Conservation (phyloP, 2,888 invertebrate species). For the Heteropelma amictum region DNA sequence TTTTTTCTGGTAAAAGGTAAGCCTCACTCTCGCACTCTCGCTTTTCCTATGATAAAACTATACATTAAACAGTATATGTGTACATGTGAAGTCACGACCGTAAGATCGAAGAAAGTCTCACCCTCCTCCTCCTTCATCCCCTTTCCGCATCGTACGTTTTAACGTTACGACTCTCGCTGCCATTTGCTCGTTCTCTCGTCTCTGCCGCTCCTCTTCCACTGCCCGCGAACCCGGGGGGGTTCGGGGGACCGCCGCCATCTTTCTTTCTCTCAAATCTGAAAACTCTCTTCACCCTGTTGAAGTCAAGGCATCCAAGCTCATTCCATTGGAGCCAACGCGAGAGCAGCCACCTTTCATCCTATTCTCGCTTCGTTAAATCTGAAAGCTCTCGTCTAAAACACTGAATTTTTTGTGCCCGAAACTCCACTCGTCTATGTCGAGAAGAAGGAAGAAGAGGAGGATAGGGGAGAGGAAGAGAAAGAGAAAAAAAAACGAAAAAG, state of each 20-base stretch:
- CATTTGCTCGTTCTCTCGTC: constrained; percentile 8
- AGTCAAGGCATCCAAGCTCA: background rate
- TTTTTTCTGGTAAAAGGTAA: constrained; percentile 13
- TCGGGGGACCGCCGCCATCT: too few species aligned
- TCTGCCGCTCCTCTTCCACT: too few species aligned
- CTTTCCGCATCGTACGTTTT: constrained; percentile 10
- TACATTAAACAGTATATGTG: background rate
- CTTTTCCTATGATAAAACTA: background rate
- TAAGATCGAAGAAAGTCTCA: too few species aligned
- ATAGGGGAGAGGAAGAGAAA: background rate
- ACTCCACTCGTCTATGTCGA: background rate
- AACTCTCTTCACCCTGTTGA: background rate
- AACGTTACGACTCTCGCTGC: constrained; percentile 42
- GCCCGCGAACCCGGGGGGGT: too few species aligned
- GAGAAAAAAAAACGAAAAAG: background rate
- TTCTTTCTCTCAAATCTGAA: constrained; percentile 28
- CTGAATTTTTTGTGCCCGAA: constrained; percentile 39
- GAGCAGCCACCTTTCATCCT: constrained; percentile 50
- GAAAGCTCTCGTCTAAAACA: constrained; percentile 54
- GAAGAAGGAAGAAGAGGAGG: background rate
- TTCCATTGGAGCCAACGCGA: background rate
- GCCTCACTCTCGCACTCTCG: background rate
- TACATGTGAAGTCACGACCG: too few species aligned
- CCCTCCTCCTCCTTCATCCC: too few species aligned
- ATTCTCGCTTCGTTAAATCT: constrained; percentile 54